These are phyloP conservation scores for Poliocrania exsul DNA, from an alignment of 2,797 vertebrate species.

Conservation along the genomic window DNA sequence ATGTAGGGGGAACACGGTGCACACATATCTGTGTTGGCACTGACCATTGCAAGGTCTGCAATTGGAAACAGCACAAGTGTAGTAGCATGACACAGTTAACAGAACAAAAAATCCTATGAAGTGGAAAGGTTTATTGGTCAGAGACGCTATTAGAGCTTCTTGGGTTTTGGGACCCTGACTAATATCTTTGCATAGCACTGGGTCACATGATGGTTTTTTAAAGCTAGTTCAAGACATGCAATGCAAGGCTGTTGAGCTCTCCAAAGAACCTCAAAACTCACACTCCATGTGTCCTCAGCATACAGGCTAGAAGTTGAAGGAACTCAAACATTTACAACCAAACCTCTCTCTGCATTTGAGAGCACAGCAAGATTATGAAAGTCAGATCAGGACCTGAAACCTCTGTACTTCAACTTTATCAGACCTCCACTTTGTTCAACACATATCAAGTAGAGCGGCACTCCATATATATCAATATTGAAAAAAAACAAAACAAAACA, in stretches of 20 bases:
- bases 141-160: neutral
- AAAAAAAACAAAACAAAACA: neutral
- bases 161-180: neutral
- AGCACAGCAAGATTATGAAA: neutral
- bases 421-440: neutral
- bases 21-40: neutral
- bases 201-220: neutral
- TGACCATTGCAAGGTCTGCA: neutral
- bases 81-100: neutral
- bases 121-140: neutral
- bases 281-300: neutral
- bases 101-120: neutral
- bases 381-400: neutral
- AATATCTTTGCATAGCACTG: neutral
- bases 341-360: neutral
- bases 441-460: neutral
- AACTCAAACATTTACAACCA: neutral
- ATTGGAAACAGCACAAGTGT: rapidly evolving
- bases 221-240: neutral
- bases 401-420: neutral
- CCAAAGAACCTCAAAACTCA: neutral
- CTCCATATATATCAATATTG: rapidly evolving
- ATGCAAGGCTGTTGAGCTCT: neutral
- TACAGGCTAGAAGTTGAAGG: neutral
- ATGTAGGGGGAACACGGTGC: rapidly evolving